phyloP scores from a whole-genome alignment of 53 echinoderm and acorn worm species.

The Luidia sarsii region DNA sequence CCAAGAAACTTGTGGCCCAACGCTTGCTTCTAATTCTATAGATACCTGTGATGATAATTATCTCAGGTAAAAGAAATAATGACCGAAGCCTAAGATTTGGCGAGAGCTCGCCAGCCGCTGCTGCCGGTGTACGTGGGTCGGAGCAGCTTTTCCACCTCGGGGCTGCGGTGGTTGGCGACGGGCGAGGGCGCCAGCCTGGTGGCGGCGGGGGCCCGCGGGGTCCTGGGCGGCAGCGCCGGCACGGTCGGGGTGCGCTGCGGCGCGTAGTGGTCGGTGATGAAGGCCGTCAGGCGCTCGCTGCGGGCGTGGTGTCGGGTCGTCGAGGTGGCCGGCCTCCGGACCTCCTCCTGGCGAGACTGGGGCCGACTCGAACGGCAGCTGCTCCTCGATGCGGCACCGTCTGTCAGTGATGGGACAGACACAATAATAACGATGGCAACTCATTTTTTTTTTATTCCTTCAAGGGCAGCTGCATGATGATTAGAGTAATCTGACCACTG shows the following conservation, averaged over 20 bases:
- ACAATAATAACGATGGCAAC: background rate
- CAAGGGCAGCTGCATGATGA: too few relatives aligned
- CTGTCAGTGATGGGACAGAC: background rate
- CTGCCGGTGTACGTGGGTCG: conserved; percentile 56
- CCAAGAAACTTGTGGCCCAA: too few relatives aligned
- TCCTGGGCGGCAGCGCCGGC: background rate
- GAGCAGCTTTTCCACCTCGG: conserved; percentile 20
- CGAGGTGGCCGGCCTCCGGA: background rate
- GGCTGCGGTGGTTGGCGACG: background rate
- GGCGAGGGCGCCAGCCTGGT: conserved; percentile 4
- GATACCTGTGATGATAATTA: too few relatives aligned
- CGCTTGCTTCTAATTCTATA: too few relatives aligned
- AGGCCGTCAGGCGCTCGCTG: conserved; percentile 13
- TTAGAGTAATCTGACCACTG: too few relatives aligned
- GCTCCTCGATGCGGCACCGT: conserved; percentile 13
- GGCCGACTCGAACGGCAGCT: conserved; percentile 14
- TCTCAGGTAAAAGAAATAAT: too few relatives aligned
- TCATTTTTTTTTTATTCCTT: too few relatives aligned
- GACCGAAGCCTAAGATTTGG: conserved; percentile 49
- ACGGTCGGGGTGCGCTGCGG: background rate
- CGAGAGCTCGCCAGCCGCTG: conserved; percentile 16
- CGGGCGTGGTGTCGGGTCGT: conserved; percentile 12
- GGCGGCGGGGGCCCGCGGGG: background rate
- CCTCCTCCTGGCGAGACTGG: conserved; percentile 9
- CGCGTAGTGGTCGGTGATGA: conserved; percentile 10